Base-by-base conservation (phyloP, 1,140 invertebrate genomes). In the Triops longicaudatus region DNA sequence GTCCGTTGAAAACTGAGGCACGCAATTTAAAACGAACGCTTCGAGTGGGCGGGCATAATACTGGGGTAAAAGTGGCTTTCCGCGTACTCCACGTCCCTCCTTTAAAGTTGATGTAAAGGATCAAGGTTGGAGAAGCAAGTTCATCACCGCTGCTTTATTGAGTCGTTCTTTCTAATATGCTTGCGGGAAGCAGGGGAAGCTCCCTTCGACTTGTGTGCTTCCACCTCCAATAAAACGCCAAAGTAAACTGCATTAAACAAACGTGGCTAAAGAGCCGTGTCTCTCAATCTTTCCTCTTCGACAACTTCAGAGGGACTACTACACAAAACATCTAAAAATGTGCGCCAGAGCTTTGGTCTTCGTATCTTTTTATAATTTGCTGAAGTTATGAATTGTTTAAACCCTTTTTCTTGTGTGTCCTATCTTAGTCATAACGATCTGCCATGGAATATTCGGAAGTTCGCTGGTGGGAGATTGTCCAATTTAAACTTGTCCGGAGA, bases 381-480 rank as follows among this genome's bases (percentile, higher is more conserved):
- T 37, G 7, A 37, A 37, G 31, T 37, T 37, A 37, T 37, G 31
- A 37, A 37, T 37, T 37, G 2, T 37, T 37, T 4, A 2, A 37
- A 4, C 31, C 7, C 26, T 4, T 27, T 74, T 12, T 73, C 37
- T 0, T 26, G 41, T 42, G 78, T 78, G 79, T 73, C 73, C 77
- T 79, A 75, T 82, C 82, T 0, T 83, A 91, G 90, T 4, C 93
- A 95, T 86, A 95, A 95, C 85, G 93, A 95, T 82, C 83, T 95
- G 37, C 90, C 93, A 0, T 93, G 92, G 91, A 93, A 93, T 82
- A 91, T 93, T 75, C 84, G 91, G 77, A 91, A 91, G 83, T 92
- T 92, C 79, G 86, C 92, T 7, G 43, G 78, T 1, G 75, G 78
- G 4, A 78, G 73, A 73, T 73, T 78, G 31, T 78, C 76, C 28